These are phyloP conservation scores for Ecliptopera silaceata DNA, from an alignment of 2,888 invertebrate species.

Conservation along the genomic window DNA sequence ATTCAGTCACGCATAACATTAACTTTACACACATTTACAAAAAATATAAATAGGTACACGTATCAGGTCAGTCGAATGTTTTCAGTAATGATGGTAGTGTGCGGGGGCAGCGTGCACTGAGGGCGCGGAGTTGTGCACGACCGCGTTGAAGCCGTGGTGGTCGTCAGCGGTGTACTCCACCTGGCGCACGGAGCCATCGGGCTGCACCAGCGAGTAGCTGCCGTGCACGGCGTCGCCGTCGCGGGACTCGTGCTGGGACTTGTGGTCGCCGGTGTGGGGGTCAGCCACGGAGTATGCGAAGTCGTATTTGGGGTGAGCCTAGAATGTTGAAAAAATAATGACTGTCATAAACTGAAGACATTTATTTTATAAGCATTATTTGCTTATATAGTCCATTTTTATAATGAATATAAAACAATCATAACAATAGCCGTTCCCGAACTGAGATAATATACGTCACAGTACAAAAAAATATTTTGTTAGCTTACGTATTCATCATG, in stretches of 20 bases:
- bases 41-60: constrained; percentile 48
- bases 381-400: too few species aligned
- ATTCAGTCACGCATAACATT: constrained; percentile 28
- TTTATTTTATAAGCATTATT: too few species aligned
- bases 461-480: background rate
- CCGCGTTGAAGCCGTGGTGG: constrained; percentile 69
- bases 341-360: too few species aligned
- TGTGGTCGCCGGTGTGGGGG: constrained; percentile 83
- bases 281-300: constrained; percentile 81
- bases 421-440: too few species aligned
- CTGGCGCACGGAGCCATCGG: constrained; percentile 76
- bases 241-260: constrained; percentile 78
- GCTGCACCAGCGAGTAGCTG: constrained; percentile 81
- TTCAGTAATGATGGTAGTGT: constrained; percentile 60
- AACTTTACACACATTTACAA: constrained; percentile 29
- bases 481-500: constrained; percentile 48
- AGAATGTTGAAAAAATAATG: constrained; percentile 9
- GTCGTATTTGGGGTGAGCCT: constrained; percentile 72
- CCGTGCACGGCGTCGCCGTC: constrained; percentile 83
- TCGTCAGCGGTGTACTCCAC: constrained; percentile 74
- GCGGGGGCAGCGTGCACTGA: constrained; percentile 63
- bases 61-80: constrained; percentile 28
- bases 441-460: background rate
- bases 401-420: too few species aligned
- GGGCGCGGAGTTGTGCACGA: constrained; percentile 73